These are phyloP conservation scores for Drosophila macrospina DNA, from an alignment of 2,888 invertebrate genomes.

Conservation along the genomic window DNA sequence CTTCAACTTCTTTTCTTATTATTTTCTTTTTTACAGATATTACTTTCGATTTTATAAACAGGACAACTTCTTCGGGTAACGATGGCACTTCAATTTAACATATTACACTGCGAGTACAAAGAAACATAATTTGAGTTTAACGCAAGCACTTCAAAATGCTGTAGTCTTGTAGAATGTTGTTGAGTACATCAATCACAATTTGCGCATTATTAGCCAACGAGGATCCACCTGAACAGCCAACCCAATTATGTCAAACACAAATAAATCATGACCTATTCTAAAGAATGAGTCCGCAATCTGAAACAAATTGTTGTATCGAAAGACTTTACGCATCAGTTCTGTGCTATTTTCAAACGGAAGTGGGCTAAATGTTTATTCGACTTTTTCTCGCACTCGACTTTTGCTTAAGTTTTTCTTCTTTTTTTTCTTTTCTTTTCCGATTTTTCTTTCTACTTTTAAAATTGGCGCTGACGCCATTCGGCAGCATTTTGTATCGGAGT, in stretches of 20 bases:
- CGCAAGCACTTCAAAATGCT: not conserved
- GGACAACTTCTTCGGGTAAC: conserved; percentile 18
- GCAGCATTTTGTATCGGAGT: conserved; percentile 28
- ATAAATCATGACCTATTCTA: conserved; percentile 80
- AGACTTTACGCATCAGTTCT: conserved; percentile 24
- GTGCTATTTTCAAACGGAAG: conserved; percentile 69
- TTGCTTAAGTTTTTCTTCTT: conserved; percentile 15
- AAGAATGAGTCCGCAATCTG: conserved; percentile 31
- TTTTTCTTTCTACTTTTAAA: conserved; percentile 59
- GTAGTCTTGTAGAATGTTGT: conserved; percentile 4
- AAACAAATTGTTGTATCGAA: conserved; percentile 32
- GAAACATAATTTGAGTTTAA: conserved; percentile 1
- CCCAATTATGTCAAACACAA: conserved; percentile 67
- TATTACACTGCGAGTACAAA: conserved; percentile 61
- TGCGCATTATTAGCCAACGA: conserved; percentile 39
- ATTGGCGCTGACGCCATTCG: conserved; percentile 79
- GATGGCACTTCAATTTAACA: conserved; percentile 64
- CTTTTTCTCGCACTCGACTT: conserved; percentile 51
- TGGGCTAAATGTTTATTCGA: conserved; percentile 68
- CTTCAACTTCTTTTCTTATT: not conserved
- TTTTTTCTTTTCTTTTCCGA: too few species aligned
- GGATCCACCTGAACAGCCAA: conserved; percentile 65
- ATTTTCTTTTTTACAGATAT: not conserved
- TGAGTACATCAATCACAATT: conserved; percentile 40
- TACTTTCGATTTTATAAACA: conserved; percentile 24